Evolutionary conservation across 2,888 invertebrate genomes (phyloP).

Genomic region (Noctua janthe): DNA sequence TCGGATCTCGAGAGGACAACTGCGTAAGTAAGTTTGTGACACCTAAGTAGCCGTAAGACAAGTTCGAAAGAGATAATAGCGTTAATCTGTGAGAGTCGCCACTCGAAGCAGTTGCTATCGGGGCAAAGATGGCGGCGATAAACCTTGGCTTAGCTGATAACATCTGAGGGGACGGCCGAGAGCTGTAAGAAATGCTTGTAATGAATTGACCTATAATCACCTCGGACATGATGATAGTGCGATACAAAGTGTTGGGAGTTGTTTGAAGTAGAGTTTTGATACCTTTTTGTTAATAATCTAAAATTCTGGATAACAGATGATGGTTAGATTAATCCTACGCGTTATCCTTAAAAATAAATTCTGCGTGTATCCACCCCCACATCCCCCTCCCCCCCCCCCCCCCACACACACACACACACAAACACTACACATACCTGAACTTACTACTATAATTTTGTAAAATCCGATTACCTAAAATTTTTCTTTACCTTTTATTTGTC

Average conservation of each 20-base stretch:
- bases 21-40: constrained; percentile 74
- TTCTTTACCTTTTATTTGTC: too few species aligned
- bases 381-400: too few species aligned
- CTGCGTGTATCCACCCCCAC: background rate
- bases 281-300: background rate
- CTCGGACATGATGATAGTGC: constrained; percentile 24
- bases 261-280: background rate
- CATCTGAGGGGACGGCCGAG: constrained; percentile 68
- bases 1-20: constrained; percentile 61
- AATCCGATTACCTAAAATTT: too few species aligned
- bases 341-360: background rate
- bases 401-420: too few species aligned
- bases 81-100: constrained; percentile 81
- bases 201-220: constrained; percentile 58
- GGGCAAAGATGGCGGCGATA: constrained; percentile 80
- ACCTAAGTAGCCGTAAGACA: constrained; percentile 79
- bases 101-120: constrained; percentile 74
- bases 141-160: constrained; percentile 80
- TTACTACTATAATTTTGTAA: too few species aligned
- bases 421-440: too few species aligned
- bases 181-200: constrained; percentile 67
- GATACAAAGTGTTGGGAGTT: constrained; percentile 9
- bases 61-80: constrained; percentile 82
- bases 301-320: background rate
- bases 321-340: background rate